These are phyloP conservation scores for Callyntrura guangdongensis DNA, from an alignment of 2,888 invertebrate genomes.

Conservation along the genomic window DNA sequence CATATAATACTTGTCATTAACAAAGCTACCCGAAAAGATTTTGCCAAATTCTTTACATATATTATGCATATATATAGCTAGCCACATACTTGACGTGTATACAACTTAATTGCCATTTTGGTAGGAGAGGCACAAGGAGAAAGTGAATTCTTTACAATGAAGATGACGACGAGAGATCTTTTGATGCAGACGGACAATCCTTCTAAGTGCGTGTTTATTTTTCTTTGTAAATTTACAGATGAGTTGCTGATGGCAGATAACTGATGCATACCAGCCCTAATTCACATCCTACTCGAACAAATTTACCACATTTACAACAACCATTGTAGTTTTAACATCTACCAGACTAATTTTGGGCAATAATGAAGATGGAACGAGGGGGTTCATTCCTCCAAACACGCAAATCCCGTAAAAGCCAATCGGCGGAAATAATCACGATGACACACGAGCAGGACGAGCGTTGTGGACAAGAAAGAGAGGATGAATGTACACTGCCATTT, in stretches of 20 bases:
- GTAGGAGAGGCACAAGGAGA: conserved; percentile 39
- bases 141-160: conserved; percentile 47
- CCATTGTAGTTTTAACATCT: not conserved
- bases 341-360: conserved; percentile 2
- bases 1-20: conserved; percentile 22
- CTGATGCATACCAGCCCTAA: conserved; percentile 17
- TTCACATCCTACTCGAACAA: not conserved
- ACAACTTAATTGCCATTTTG: conserved; percentile 14
- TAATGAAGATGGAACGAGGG: conserved; percentile 56
- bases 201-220: conserved; percentile 38
- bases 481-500: not conserved
- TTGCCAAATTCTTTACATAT: not conserved
- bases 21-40: conserved; percentile 28
- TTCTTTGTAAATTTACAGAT: conserved; percentile 29
- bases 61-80: not conserved
- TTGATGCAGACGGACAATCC: conserved; percentile 34
- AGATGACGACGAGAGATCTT: conserved; percentile 19
- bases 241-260: conserved; percentile 29
- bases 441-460: not conserved
- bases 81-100: not conserved
- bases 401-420: conserved; percentile 53
- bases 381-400: conserved; percentile 43
- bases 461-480: not conserved
- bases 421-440: not conserved
- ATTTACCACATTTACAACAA: conserved; percentile 11